phyloP scores from a whole-genome alignment of 92 coral and sea anemone genomes.

The Porites lobata region DNA sequence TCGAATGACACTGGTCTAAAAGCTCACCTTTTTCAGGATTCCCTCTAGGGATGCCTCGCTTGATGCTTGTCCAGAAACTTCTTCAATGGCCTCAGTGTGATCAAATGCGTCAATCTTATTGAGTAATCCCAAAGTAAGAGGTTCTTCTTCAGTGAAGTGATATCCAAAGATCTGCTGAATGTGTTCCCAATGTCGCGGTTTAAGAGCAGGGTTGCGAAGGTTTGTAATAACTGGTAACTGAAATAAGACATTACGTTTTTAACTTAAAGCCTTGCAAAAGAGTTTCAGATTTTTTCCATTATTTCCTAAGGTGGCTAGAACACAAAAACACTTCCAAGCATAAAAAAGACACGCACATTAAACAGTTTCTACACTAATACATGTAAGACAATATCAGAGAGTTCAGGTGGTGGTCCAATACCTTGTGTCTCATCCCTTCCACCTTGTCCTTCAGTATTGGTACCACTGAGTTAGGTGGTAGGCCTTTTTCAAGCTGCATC shows the following conservation, averaged over 20 bases:
- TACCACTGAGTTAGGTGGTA: constrained; percentile 97
- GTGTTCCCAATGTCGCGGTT: constrained; percentile 98
- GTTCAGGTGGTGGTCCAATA: constrained; percentile 1
- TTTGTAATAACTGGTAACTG: constrained; percentile 97
- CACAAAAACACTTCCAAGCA: too few species aligned
- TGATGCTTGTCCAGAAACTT: constrained; percentile 98
- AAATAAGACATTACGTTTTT: background rate
- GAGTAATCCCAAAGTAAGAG: constrained; percentile 89
- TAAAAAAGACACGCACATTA: too few species aligned
- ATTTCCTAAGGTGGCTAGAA: too few species aligned
- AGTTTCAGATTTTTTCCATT: too few species aligned
- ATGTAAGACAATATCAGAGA: too few species aligned
- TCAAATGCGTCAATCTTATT: constrained; percentile 96
- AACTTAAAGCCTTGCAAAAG: too few species aligned
- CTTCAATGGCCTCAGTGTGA: constrained; percentile 96
- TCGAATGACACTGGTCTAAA: background rate
- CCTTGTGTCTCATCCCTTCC: constrained; percentile 97
- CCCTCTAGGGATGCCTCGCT: constrained; percentile 98
- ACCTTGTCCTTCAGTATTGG: constrained; percentile 95
- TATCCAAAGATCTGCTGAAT: constrained; percentile 95
- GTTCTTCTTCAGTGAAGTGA: constrained; percentile 97
- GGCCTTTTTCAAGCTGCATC: constrained; percentile 95
- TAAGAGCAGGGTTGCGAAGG: constrained; percentile 95
- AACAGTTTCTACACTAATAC: background rate
- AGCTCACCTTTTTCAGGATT: constrained; percentile 87